These are phyloP conservation scores for Siniperca undulata DNA, from an alignment of 2,797 vertebrate genomes.

Conservation along the genomic window DNA sequence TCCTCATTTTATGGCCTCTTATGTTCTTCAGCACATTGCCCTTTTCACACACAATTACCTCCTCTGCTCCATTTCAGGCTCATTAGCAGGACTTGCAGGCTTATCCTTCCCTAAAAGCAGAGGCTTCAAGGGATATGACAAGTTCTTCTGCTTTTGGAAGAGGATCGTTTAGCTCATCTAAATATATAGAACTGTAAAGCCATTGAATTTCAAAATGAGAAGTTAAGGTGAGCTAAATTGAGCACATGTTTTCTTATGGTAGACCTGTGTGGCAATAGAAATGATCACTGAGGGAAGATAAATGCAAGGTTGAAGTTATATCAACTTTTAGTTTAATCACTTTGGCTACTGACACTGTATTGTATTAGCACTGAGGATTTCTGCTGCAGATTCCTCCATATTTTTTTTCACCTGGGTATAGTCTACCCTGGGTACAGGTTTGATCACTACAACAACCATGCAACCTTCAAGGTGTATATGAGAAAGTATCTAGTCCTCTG, in stretches of 20 bases:
- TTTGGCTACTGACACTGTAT: neutral
- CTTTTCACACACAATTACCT: slow-evolving; percentile 83
- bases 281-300: neutral
- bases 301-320: neutral
- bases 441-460: neutral
- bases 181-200: slow-evolving; percentile 31
- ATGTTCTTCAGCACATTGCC: slow-evolving; percentile 73
- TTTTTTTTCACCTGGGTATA: neutral
- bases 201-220: slow-evolving; percentile 31
- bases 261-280: slow-evolving; percentile 14
- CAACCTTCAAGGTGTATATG: neutral
- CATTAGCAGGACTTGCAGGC: slow-evolving; percentile 76
- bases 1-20: slow-evolving; percentile 79
- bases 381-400: neutral
- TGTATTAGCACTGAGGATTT: neutral
- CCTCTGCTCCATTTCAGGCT: slow-evolving; percentile 80
- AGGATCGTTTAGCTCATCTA: slow-evolving; percentile 38
- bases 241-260: slow-evolving; percentile 11
- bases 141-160: slow-evolving; percentile 35
- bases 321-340: neutral
- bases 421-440: neutral
- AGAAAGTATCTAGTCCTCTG: neutral
- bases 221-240: slow-evolving; percentile 20
- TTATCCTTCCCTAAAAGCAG: slow-evolving; percentile 66
- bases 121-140: slow-evolving; percentile 60